Evolutionary conservation across 23 tunicate species (phyloP).

Genomic region (Trididemnum clinides): DNA sequence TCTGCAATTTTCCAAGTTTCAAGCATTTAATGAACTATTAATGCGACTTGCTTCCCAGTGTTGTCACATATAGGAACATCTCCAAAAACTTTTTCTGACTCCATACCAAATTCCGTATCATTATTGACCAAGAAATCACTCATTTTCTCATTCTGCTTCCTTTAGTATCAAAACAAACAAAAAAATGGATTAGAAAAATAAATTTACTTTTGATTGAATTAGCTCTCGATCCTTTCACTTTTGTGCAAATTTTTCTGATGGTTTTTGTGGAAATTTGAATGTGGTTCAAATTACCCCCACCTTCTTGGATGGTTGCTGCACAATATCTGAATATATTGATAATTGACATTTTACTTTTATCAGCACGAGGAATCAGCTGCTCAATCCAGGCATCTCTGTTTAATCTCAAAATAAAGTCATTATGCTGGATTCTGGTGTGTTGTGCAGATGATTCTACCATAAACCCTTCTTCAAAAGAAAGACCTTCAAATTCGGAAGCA

Average conservation of each 20-base stretch:
- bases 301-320: slow-evolving; percentile 19
- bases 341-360: slow-evolving; percentile 1
- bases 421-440: background rate
- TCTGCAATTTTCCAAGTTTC: background rate
- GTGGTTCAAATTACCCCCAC: background rate
- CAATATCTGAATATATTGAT: background rate
- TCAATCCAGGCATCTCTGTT: background rate
- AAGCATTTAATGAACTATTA: background rate
- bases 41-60: background rate
- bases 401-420: slow-evolving; percentile 9
- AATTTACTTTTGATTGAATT: background rate
- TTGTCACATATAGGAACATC: background rate
- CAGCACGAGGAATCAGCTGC: slow-evolving; percentile 17
- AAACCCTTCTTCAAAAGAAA: slow-evolving; percentile 5
- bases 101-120: background rate
- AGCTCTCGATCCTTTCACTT: background rate
- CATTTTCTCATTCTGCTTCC: background rate
- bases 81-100: background rate
- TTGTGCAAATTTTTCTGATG: background rate
- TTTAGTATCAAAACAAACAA: slow-evolving; percentile 2
- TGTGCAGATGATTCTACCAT: background rate
- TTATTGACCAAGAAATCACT: background rate
- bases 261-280: slow-evolving; percentile 14
- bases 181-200: background rate
- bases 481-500: background rate